These are phyloP conservation scores for Rotaria socialis DNA, from an alignment of 2,888 invertebrate species.

Conservation along the genomic window DNA sequence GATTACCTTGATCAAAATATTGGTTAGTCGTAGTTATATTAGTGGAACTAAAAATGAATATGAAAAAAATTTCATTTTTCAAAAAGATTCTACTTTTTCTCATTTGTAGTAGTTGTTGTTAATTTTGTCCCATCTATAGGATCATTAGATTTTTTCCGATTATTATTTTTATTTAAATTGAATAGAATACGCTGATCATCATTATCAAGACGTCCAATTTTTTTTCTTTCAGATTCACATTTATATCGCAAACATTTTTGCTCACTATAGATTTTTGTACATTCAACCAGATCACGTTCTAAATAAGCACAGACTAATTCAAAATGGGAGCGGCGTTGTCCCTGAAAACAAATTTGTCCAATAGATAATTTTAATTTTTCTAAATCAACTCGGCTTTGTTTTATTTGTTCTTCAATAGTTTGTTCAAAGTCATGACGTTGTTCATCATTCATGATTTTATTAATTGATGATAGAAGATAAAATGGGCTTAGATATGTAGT, in stretches of 20 bases:
- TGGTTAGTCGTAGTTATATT: neutral
- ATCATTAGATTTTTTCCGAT: neutral
- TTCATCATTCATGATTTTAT: neutral
- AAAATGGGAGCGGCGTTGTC: slow-evolving; percentile 21
- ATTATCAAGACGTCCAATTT: neutral
- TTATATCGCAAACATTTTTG: slow-evolving; percentile 25
- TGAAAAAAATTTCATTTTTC: too few relatives aligned
- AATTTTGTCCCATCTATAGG: neutral
- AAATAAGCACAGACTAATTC: slow-evolving; percentile 24
- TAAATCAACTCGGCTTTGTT: neutral
- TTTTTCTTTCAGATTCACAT: neutral
- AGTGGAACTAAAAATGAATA: neutral
- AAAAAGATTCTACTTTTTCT: neutral
- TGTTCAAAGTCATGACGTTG: neutral
- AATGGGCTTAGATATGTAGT: neutral
- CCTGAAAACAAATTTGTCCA: slow-evolving; percentile 10
- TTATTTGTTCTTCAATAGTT: neutral
- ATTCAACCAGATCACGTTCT: slow-evolving; percentile 9
- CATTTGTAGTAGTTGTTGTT: neutral
- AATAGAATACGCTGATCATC: neutral
- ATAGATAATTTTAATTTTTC: slow-evolving; percentile 24
- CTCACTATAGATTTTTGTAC: slow-evolving; percentile 32
- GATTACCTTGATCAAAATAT: neutral
- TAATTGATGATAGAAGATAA: neutral
- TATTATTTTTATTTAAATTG: neutral